A percentile compares a stretch with the other conserved stretches of the same genome.
These are phyloP conservation scores for Cassiopea andromeda DNA, from an alignment of 30 jellyfish, hydroid and myxozoan genomes.

Conservation along the genomic window DNA sequence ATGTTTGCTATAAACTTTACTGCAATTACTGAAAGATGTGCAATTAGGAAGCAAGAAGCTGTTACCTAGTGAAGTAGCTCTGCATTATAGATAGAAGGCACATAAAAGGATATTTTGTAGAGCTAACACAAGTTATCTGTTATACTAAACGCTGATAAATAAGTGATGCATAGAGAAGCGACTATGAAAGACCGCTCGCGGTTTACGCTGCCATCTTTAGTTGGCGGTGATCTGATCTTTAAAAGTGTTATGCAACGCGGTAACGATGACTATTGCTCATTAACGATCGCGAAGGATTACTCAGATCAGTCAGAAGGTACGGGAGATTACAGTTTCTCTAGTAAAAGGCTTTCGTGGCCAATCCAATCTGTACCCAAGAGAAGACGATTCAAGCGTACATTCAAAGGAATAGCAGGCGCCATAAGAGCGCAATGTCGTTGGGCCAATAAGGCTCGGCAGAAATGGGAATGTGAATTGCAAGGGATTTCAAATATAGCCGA, in stretches of 20 bases:
- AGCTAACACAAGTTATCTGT: no score
- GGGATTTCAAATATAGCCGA: constrained; percentile 9
- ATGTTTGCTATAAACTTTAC: no score
- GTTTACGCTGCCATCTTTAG: constrained; percentile 43
- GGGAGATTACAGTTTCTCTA: not conserved
- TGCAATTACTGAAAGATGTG: no score
- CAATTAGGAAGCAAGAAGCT: no score
- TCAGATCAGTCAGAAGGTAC: not conserved
- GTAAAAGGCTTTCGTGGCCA: not conserved
- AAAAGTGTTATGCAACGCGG: constrained; percentile 1
- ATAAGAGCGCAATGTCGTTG: constrained; percentile 49
- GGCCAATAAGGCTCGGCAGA: constrained; percentile 32
- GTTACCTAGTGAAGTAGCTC: no score
- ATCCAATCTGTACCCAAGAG: not conserved
- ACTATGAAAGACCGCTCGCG: constrained; percentile 11
- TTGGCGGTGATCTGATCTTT: constrained; percentile 31
- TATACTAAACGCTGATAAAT: no score
- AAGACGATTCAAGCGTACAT: not conserved
- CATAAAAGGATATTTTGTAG: no score
- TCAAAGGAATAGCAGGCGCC: constrained; percentile 51
- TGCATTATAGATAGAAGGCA: no score
- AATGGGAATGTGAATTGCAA: constrained; percentile 29
- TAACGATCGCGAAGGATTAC: constrained; percentile 28
- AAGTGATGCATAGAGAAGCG: not conserved
- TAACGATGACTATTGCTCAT: constrained; percentile 10